These are phyloP conservation scores for Phyllotreta striolata DNA, from an alignment of 2,888 invertebrate genomes.

Conservation along the genomic window DNA sequence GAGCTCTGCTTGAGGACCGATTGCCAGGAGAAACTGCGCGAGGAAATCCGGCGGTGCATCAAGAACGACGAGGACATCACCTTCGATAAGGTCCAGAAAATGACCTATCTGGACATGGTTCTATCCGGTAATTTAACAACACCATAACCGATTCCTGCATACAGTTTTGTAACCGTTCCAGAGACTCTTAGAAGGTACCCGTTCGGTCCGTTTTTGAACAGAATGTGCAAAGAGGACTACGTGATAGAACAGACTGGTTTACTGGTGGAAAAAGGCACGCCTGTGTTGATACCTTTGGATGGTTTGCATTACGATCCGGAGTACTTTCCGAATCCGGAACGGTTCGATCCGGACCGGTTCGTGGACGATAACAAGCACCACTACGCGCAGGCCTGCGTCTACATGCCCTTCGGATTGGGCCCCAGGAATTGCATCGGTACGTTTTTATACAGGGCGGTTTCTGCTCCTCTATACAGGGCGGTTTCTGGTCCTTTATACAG, in stretches of 20 bases:
- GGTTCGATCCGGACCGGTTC: slow-evolving; percentile 62
- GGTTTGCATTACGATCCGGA: slow-evolving; percentile 56
- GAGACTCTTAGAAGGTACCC: slow-evolving; percentile 61
- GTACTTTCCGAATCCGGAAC: slow-evolving; percentile 59
- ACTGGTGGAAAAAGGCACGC: slow-evolving; percentile 57
- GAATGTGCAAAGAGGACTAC: slow-evolving; percentile 53
- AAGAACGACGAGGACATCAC: slow-evolving; percentile 56
- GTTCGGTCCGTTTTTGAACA: slow-evolving; percentile 54
- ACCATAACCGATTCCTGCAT: too few species aligned
- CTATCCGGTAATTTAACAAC: slow-evolving; percentile 58
- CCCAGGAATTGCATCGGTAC: slow-evolving; percentile 58
- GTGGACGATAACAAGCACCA: slow-evolving; percentile 52
- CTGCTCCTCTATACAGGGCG: background rate
- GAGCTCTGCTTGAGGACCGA: slow-evolving; percentile 60
- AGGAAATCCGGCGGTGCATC: slow-evolving; percentile 58
- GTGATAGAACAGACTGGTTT: slow-evolving; percentile 56
- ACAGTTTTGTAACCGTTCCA: slow-evolving; percentile 42
- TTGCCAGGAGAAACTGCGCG: slow-evolving; percentile 61
- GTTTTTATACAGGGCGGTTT: slow-evolving; percentile 19
- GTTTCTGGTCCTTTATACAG: too few species aligned
- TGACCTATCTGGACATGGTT: slow-evolving; percentile 65
- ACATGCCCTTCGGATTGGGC: slow-evolving; percentile 57
- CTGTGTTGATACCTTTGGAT: slow-evolving; percentile 57
- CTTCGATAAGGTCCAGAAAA: slow-evolving; percentile 62
- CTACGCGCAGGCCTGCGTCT: slow-evolving; percentile 42